phyloP scores from a whole-genome alignment of 2,113 vertebrate genomes.

The Muntiacus muntjak region DNA sequence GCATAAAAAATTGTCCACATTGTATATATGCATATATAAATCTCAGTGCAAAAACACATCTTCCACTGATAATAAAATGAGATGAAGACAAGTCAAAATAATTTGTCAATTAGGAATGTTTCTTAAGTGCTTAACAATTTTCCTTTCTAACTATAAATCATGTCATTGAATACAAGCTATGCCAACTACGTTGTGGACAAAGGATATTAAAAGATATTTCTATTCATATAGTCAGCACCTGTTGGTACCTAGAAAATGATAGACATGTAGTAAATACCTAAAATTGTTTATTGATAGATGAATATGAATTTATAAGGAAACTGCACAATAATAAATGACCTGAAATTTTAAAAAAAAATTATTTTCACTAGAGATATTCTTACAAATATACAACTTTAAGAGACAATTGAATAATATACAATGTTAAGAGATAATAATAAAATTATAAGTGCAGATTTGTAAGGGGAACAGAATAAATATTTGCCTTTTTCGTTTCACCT shows the following conservation, averaged over 20 bases:
- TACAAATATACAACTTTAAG: not conserved
- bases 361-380: not conserved
- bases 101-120: not conserved
- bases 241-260: not conserved
- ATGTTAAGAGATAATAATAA: not conserved
- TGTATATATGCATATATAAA: not conserved
- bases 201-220: not conserved
- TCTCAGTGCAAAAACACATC: not conserved
- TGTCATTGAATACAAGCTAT: not conserved
- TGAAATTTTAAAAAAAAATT: not conserved
- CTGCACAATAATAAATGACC: not conserved
- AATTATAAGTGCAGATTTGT: not conserved
- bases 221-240: not conserved
- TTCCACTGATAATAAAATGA: not conserved
- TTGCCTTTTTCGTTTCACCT: not conserved
- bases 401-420: not conserved
- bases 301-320: not conserved
- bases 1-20: not conserved
- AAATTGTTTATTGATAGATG: not conserved
- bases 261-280: not conserved
- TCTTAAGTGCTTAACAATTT: not conserved
- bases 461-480: not conserved
- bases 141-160: conserved; percentile 13
- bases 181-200: not conserved
- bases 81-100: not conserved